Base-by-base conservation (phyloP, 2,888 invertebrate genomes). In the Galerucella nymphaeae region DNA sequence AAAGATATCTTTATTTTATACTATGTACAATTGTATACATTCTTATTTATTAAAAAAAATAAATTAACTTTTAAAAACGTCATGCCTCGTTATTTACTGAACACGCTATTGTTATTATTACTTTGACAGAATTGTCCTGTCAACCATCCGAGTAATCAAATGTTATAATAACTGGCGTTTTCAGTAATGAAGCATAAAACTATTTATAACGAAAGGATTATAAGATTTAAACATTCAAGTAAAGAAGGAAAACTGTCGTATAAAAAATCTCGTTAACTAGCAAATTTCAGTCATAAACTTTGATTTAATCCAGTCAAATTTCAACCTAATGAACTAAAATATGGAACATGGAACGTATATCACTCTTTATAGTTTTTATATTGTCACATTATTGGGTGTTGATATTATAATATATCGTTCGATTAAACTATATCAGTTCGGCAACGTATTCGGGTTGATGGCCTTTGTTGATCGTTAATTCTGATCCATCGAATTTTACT, bases 381-480 rank as follows among this genome's bases (percentile, higher is more conserved):
- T 76, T 76, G 76, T 76, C 76, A 73, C 71, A 66, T 70, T 74
- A 64, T 74, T 73, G 70, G 71, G 45, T 71, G 71, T 69, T 57
- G 30, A 72, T n/a, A n/a, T n/a, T n/a, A n/a, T n/a, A 57, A 61
- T 62, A 53, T 1, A 4, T 30, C 5, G 61, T 61, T 41, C 14
- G 41, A 42, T 61, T 8, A 61, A 61, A 61, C 61, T 61, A 61
- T 23, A 90, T 89, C 81, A 90, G 87, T 83, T 90, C 90, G 68
- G 90, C 89, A 76, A 90, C 89, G 78, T 90, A 90, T 81, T 90
- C 90, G 14, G 90, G 89, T 81, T 90, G 90, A 64, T 89, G 90
- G 75, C 89, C 88, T 76, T 88, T 87, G 81, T 89, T 89, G 70
- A 89, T 85, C 50, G 88, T 88, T 64, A 90, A 83, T 78, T 88